Base-by-base conservation (phyloP, 2,113 vertebrate species). In the Ctenomys sociabilis region DNA sequence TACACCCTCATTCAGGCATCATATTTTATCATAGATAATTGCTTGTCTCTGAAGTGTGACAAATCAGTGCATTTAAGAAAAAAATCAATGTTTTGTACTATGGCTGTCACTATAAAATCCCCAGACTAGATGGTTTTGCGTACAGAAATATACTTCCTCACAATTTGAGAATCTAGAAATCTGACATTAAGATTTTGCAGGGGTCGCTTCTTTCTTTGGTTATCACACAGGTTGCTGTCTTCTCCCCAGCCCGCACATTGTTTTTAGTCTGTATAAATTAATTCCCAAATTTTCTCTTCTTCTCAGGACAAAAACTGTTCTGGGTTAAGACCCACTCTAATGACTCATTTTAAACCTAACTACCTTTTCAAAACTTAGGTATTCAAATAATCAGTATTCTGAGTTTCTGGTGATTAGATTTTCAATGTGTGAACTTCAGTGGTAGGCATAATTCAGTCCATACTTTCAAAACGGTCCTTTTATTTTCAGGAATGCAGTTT, bases 171-270 rank as follows among this genome's bases (percentile, higher is more conserved):
- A 9, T 52, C 63, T 24, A 26, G 4, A 32, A 30, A 40, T 66
- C 45, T 7, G 2, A 81, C 43, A 45, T n/a, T 49, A 83, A 37
- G 1, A 0, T 22, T 3, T 9, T n/a, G 30, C 1, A 37, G 7
- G 3, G 35, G 13, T 57, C 5, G 8, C 57, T 81, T 75, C 30
- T 90, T 90, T 37, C 26, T 19, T 72, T 37, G 28, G 7, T 0
- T 61, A 68, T 22, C 40, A 63, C 21, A 54, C 26, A 63, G 21
- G 52, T 37, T 4, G 6, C 0, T 3, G 8, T 30, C 30, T 77
- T 43, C 32, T 64, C 40, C 35, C 35, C 66, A 7, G 16, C 9
- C 16, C 45, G 16, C 10, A 40, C 26, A 11, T 43, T 57, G 35
- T 66, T 49, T 68, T 88, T 5, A 40, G 6, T 66, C 1, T 78